Percentiles rank a stretch among this genome's conserved stretches.
These are phyloP conservation scores for Psittacula echo DNA, from an alignment of 2,797 vertebrate species.

Conservation along the genomic window DNA sequence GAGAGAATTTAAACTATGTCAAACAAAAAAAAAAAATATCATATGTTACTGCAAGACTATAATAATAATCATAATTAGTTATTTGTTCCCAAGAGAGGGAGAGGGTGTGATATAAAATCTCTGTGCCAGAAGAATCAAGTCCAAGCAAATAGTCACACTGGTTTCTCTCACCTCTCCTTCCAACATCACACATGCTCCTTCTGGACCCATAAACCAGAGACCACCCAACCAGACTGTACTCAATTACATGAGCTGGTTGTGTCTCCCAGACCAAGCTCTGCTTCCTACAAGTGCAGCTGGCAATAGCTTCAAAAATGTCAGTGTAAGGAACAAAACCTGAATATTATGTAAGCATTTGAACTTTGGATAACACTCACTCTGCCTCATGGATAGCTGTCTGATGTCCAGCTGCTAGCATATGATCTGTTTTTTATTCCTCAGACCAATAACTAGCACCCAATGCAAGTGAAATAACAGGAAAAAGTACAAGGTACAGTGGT, in stretches of 20 bases:
- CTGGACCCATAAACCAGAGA: neutral
- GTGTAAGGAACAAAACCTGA: neutral
- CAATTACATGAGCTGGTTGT: rapidly evolving
- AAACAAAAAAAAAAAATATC: slow-evolving; percentile 19
- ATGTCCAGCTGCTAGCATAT: neutral
- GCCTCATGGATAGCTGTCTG: neutral
- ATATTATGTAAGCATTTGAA: neutral
- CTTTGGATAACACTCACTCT: neutral
- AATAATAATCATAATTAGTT: slow-evolving; percentile 57
- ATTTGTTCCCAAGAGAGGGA: slow-evolving; percentile 3
- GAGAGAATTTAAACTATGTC: slow-evolving; percentile 37
- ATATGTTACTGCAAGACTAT: slow-evolving; percentile 30
- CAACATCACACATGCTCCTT: neutral
- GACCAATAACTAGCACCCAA: slow-evolving; percentile 14
- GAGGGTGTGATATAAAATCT: neutral
- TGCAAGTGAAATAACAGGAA: neutral
- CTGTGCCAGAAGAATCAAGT: neutral
- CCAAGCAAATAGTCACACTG: neutral
- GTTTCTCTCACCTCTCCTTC: neutral
- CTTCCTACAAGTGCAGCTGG: neutral
- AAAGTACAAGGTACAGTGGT: neutral
- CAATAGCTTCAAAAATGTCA: neutral
- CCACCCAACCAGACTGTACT: neutral
- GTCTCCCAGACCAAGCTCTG: neutral
- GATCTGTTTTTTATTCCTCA: neutral